Percentiles rank a stretch among this genome's conserved stretches.
These are phyloP conservation scores for Panulirus ornatus DNA, from an alignment of 1,140 invertebrate species.

Conservation along the genomic window DNA sequence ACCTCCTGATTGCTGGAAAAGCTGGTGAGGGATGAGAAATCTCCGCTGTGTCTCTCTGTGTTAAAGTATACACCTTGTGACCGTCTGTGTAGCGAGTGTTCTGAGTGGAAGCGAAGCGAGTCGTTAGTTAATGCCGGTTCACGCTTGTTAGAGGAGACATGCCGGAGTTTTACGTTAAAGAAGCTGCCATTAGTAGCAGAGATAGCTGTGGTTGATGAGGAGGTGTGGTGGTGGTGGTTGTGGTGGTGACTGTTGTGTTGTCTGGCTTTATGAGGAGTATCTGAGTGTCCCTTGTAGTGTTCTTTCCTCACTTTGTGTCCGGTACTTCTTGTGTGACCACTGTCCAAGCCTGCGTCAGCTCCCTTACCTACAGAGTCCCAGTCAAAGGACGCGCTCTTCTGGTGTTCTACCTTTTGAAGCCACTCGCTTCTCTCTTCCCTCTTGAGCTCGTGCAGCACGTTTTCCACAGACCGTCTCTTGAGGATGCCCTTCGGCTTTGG, in stretches of 20 bases:
- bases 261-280: neutral
- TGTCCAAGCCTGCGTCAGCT: constrained; percentile 53
- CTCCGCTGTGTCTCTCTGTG: constrained; percentile 37
- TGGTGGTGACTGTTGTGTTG: constrained; percentile 25
- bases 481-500: constrained; percentile 74
- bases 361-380: constrained; percentile 73
- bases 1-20: constrained; percentile 17
- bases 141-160: constrained; percentile 58
- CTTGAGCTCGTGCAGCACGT: constrained; percentile 63
- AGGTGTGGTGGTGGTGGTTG: neutral
- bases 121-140: constrained; percentile 54
- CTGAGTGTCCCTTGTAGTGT: constrained; percentile 36
- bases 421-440: constrained; percentile 59
- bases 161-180: constrained; percentile 72
- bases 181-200: constrained; percentile 54
- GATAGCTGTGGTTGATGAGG: constrained; percentile 19
- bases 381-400: constrained; percentile 70
- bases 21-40: constrained; percentile 21
- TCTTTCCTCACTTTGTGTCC: constrained; percentile 6
- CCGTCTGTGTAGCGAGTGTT: constrained; percentile 56
- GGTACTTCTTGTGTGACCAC: constrained; percentile 8
- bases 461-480: constrained; percentile 73
- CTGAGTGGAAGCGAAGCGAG: constrained; percentile 59
- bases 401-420: constrained; percentile 68
- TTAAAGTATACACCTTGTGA: constrained; percentile 18